Base-by-base conservation (phyloP, 2,113 vertebrate species). In the Sylvia atricapilla region DNA sequence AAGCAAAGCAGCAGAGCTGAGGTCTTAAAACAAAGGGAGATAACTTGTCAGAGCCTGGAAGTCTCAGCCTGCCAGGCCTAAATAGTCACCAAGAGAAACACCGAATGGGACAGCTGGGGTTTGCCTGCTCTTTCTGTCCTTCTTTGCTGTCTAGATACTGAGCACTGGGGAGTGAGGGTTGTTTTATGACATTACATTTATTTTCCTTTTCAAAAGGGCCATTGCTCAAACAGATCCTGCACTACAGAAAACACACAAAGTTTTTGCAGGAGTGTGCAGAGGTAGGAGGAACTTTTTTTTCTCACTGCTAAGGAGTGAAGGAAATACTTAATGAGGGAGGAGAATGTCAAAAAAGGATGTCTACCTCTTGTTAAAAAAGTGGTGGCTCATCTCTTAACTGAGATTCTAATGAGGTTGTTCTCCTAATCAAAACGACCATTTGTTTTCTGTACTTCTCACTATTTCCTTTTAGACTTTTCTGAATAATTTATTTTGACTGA, bases 401-500 rank as follows among this genome's bases (percentile, higher is more conserved):
- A 24, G 20, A 67, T 72, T 76, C 43, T 35, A 50, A 82, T 20
- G 13, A 21, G 11, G 12, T 58, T 95, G 72, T 53, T 81, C 46
- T 85, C 77, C 55, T 60, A 55, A 59, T 73, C 47, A 94, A 72
- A 94, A 50, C 7, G 69, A 33, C 9, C 41, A 75, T 91, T 82
- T 52, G 0, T 39, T 39, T 55, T 59, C 30, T 78, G 67, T 53
- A n/a, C 37, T 64, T 78, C 41, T 92, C 96, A 93, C 62, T 92
- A 59, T 76, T 88, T 91, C 43, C 23, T 58, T 78, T 56, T 63
- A 85, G 56, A 46, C 60, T 86, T 90, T 62, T 60, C 44, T 39
- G 43, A 69, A 39, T 55, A 58, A 37, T 86, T 96, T 93, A 93
- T 93, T 95, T 95, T 88, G 39, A 75, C 80, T 83, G 52, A 76